These are phyloP conservation scores for Plagiodera versicolora DNA, from an alignment of 2,888 invertebrate species.

Conservation along the genomic window DNA sequence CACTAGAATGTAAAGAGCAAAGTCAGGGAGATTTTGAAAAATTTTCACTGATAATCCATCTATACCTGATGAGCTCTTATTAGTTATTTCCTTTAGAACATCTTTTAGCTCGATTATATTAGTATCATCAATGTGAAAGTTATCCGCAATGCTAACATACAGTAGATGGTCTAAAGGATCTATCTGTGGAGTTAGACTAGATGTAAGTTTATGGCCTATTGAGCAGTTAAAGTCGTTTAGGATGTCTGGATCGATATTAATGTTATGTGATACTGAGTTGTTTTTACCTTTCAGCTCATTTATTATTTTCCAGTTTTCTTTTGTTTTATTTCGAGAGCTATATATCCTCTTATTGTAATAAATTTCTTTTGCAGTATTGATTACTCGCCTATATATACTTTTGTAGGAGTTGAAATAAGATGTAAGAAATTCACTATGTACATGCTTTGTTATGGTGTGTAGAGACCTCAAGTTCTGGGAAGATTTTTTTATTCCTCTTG, in stretches of 20 bases:
- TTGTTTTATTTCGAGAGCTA: not conserved
- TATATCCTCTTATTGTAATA: not conserved
- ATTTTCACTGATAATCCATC: no score
- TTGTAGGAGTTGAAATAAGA: not conserved
- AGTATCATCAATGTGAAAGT: no score
- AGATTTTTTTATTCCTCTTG: not conserved
- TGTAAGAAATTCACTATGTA: not conserved
- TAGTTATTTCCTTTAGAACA: no score
- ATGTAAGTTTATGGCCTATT: not conserved
- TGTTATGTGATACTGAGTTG: not conserved
- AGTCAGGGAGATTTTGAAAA: no score
- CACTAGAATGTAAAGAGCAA: no score
- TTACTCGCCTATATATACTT: not conserved
- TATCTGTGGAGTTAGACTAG: not conserved
- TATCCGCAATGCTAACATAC: no score
- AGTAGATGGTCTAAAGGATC: not conserved
- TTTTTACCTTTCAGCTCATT: not conserved
- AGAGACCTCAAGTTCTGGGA: not conserved
- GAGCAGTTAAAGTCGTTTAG: not conserved
- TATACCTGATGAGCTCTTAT: no score
- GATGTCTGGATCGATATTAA: not conserved
- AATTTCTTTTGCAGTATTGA: not conserved
- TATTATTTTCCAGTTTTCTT: not conserved
- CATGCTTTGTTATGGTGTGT: not conserved
- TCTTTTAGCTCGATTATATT: no score